Evolutionary conservation across 2,888 invertebrate genomes (phyloP).

Genomic region (Patella pellucida): DNA sequence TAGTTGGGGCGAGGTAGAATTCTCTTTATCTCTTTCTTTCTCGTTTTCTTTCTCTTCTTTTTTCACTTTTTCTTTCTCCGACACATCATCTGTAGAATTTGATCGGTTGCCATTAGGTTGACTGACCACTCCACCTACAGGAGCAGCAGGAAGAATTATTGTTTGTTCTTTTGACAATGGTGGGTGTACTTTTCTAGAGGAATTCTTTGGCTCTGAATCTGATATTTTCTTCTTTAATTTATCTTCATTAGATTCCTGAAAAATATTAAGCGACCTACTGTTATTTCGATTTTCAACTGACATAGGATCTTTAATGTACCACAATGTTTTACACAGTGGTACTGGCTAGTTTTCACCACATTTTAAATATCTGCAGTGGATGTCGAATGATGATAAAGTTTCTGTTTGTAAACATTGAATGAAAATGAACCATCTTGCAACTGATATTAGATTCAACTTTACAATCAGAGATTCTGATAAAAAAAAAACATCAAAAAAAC

Average conservation of each 20-base stretch:
- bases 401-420: too few species aligned
- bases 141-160: slow-evolving; percentile 10
- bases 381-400: too few species aligned
- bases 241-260: slow-evolving; percentile 29
- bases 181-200: not conserved
- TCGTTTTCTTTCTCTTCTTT: slow-evolving; percentile 30
- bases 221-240: slow-evolving; percentile 33
- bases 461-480: too few species aligned
- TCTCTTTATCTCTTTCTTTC: slow-evolving; percentile 19
- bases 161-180: not conserved
- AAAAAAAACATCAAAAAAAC: too few species aligned
- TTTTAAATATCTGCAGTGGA: too few species aligned
- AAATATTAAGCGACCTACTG: too few species aligned
- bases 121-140: slow-evolving; percentile 9
- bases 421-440: too few species aligned
- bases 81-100: slow-evolving; percentile 9
- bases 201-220: slow-evolving; percentile 32
- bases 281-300: too few species aligned
- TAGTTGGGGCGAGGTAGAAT: not conserved
- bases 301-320: too few species aligned
- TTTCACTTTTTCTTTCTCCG: slow-evolving; percentile 14
- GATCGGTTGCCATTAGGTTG: not conserved
- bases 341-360: too few species aligned
- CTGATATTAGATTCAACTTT: too few species aligned
- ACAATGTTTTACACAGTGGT: too few species aligned